phyloP scores from a whole-genome alignment of 1,140 invertebrate species.

The Batillaria attramentaria region DNA sequence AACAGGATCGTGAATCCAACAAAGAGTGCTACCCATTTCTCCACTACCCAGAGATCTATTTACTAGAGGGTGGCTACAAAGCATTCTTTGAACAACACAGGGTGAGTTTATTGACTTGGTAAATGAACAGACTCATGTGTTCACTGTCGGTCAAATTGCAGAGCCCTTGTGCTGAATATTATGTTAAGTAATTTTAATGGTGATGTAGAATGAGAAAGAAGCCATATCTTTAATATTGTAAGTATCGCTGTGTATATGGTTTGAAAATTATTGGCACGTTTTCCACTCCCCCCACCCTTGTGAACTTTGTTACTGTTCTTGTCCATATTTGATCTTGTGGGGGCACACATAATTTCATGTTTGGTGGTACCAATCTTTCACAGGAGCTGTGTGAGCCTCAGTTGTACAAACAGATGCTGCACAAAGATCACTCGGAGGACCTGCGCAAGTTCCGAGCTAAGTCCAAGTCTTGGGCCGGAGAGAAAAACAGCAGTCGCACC shows the following conservation, averaged over 20 bases:
- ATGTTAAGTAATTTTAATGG: too few relatives aligned
- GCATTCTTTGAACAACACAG: conserved; percentile 83
- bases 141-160: too few relatives aligned
- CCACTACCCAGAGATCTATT: conserved; percentile 94
- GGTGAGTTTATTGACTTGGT: too few relatives aligned
- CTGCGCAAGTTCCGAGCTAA: conserved; percentile 83
- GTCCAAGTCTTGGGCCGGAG: conserved; percentile 79
- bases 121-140: too few relatives aligned
- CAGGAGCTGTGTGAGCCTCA: conserved; percentile 83
- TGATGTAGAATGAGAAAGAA: too few relatives aligned
- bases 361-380: too few relatives aligned
- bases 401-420: conserved; percentile 84
- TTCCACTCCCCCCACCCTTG: too few relatives aligned
- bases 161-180: too few relatives aligned
- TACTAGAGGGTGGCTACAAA: conserved; percentile 95
- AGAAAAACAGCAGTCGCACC: conserved; percentile 45
- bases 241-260: too few relatives aligned
- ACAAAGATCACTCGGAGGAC: conserved; percentile 82
- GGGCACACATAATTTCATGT: not conserved
- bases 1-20: conserved; percentile 86
- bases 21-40: conserved; percentile 89
- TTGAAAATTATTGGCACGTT: too few relatives aligned
- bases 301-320: not conserved
- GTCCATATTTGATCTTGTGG: conserved; percentile 21
- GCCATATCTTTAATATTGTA: too few relatives aligned